Evolutionary conservation across 2,113 vertebrate genomes (phyloP).

Genomic region (Pseudorhombus dupliciocellatus): DNA sequence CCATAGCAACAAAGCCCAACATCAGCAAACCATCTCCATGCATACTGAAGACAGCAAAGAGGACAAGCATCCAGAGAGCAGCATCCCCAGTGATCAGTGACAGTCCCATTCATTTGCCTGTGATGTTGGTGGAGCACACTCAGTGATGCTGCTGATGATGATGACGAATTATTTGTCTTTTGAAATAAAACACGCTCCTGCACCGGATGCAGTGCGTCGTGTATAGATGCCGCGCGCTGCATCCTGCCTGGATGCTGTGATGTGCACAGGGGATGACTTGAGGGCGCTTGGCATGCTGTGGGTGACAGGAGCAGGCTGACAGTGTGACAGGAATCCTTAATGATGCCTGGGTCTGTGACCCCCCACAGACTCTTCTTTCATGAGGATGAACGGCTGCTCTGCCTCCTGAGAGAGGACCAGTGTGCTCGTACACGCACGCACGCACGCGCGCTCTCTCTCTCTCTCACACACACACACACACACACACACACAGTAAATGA

Average conservation of each 20-base stretch:
- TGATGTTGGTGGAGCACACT: neutral
- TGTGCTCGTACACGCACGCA: neutral
- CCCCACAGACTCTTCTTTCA: conserved; percentile 74
- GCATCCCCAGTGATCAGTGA: neutral
- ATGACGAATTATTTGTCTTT: neutral
- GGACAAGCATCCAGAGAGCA: conserved; percentile 10
- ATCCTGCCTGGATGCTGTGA: conserved; percentile 1
- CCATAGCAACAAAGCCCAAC: conserved; percentile 78
- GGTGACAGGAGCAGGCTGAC: conserved; percentile 21
- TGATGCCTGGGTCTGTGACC: conserved; percentile 45
- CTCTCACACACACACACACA: neutral
- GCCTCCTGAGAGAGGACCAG: neutral
- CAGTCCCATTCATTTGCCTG: neutral
- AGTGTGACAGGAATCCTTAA: conserved; percentile 76
- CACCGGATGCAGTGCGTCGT: neutral
- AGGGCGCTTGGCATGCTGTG: conserved; percentile 27
- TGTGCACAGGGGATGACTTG: conserved; percentile 14
- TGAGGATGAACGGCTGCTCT: conserved; percentile 48
- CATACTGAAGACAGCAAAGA: conserved; percentile 53
- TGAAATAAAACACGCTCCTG: neutral
- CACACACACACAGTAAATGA: neutral
- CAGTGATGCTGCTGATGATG: neutral
- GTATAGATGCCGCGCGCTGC: neutral
- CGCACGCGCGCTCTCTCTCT: neutral
- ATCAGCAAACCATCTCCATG: conserved; percentile 62